These are phyloP conservation scores for Cuculus canorus DNA, from an alignment of 2,797 vertebrate species.

Conservation along the genomic window DNA sequence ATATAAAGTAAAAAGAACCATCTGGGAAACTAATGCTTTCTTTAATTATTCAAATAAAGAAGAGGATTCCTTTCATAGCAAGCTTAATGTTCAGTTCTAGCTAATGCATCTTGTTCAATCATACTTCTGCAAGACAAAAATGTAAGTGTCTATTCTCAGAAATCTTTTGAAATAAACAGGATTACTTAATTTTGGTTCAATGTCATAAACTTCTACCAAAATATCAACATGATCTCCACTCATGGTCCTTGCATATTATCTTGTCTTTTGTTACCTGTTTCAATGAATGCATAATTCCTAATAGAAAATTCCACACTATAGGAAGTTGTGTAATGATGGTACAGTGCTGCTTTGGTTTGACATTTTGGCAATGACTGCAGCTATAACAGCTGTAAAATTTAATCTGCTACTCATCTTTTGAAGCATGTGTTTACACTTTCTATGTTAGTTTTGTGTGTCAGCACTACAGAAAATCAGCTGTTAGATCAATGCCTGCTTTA, in stretches of 20 bases:
- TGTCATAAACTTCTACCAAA: not conserved
- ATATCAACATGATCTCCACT: not conserved
- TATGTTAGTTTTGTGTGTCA: not conserved
- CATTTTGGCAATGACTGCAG: not conserved
- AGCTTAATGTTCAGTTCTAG: not conserved
- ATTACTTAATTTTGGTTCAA: not conserved
- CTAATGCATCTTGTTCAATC: not conserved
- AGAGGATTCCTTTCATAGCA: not conserved
- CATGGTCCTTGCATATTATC: not conserved
- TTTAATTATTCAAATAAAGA: not conserved
- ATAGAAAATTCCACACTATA: not conserved
- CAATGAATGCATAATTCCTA: not conserved
- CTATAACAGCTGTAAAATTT: not conserved
- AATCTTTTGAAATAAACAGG: not conserved
- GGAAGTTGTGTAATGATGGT: not conserved
- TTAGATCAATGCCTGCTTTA: not conserved
- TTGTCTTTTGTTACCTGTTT: not conserved
- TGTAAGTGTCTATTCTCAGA: not conserved
- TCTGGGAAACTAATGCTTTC: not conserved
- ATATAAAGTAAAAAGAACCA: not conserved
- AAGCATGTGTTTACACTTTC: not conserved
- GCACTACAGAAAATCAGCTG: not conserved
- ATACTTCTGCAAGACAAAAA: not conserved
- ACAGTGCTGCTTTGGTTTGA: not conserved
- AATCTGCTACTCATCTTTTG: not conserved